Evolutionary conservation across 2,797 vertebrate genomes (phyloP).

Genomic region (Sebastes hubbsi): DNA sequence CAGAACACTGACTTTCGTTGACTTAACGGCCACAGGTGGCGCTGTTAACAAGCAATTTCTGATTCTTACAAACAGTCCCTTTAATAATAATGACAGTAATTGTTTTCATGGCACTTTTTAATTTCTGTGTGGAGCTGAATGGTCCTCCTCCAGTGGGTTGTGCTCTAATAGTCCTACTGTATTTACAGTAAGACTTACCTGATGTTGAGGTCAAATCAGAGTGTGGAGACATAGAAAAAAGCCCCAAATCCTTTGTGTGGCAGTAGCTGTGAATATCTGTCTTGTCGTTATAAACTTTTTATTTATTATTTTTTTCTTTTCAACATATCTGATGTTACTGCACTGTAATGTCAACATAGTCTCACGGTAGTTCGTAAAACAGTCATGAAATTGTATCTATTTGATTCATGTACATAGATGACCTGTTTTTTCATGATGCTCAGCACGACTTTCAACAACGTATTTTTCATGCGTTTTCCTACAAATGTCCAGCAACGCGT

Average conservation of each 20-base stretch:
- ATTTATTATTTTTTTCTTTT: not conserved
- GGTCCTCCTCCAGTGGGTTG: not conserved
- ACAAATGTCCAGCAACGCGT: no score
- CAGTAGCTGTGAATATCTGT: not conserved
- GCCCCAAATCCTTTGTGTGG: not conserved
- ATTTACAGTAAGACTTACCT: conserved; percentile 15
- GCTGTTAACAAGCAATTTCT: no score
- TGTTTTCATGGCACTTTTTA: conserved; percentile 23
- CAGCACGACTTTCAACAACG: no score
- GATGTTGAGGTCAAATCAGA: conserved; percentile 16
- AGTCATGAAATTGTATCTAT: no score
- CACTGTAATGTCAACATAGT: not conserved
- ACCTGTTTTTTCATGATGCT: no score
- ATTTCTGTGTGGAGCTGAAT: not conserved
- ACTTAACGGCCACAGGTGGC: no score
- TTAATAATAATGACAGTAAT: not conserved
- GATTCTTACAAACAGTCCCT: no score
- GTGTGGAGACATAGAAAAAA: not conserved
- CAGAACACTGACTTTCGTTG: no score
- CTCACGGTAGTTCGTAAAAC: no score
- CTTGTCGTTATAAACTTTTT: not conserved
- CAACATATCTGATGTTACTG: not conserved
- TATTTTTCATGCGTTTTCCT: no score
- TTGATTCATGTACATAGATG: no score
- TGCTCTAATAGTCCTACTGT: not conserved